Evolutionary conservation across 2,888 invertebrate species (phyloP), one percentile per base, ranked within the genome.

Genomic region (Metellina segmentata): DNA sequence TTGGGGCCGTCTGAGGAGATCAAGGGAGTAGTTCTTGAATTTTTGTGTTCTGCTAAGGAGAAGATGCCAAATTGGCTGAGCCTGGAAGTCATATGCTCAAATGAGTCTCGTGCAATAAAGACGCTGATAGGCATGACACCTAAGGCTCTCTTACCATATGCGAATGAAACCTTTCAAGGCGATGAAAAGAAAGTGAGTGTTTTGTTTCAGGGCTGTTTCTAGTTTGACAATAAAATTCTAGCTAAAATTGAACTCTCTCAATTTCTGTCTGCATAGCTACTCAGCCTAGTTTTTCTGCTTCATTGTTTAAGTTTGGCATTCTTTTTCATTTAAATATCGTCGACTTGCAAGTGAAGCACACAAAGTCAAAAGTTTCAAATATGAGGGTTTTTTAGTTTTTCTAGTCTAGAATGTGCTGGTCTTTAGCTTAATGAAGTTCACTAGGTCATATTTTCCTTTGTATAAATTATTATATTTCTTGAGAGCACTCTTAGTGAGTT

Each of bases 51-150:
- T 11, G 81, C 85, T 8, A 74, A 88, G 48, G 83, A 86, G 16
- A 77, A 85, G 52, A 85, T 77, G n/a, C 79, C 61, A 11, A 92
- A 92, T 70, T 87, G 85, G 78, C 69, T 92, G 6, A 93, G 93
- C 53, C 61, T 93, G 34, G 91, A 92, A 52, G 89, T 93, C 13
- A 92, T 93, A 79, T 93, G 93, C 85, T 91, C 86, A 13, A 86
- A 81, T 71, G 87, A 89, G 71, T 75, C 89, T 16, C 88, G 90
- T 9, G 93, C 92, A 2, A 78, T 93, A 11, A 89, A 85, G 51
- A 81, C 92, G 8, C 61, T 93, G 1, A 87, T 93, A 11, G 89
- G 89, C 70, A 78, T 81, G 61, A 79, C 90, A 19, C 93, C 93
- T 49, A 88, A 74, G 69, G 91, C 93, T n/a, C 20, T 93, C 6